Evolutionary conservation across 1,140 invertebrate genomes (phyloP).

Genomic region (Monochamus saltuarius): DNA sequence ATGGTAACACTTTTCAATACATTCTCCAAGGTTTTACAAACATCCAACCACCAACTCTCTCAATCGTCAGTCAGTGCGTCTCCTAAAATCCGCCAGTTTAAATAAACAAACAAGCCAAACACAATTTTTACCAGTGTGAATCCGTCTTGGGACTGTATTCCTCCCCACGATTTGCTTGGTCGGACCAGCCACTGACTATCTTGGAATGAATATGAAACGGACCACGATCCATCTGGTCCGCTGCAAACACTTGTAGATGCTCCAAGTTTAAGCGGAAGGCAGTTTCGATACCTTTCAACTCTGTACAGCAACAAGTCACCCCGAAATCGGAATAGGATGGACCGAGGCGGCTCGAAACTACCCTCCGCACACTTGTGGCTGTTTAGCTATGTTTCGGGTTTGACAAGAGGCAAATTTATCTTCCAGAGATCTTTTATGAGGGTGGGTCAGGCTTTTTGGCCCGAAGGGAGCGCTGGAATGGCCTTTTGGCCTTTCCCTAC

Average conservation of each 20-base stretch:
- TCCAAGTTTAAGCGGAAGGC: constrained; percentile 23
- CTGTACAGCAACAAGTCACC: neutral
- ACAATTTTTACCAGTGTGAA: too few relatives aligned
- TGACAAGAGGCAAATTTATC: constrained; percentile 32
- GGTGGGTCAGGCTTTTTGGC: constrained; percentile 18
- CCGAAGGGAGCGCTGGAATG: constrained; percentile 7
- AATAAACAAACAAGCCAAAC: too few relatives aligned
- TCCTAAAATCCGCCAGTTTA: too few relatives aligned
- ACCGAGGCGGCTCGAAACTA: constrained; percentile 18
- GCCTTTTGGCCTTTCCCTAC: neutral
- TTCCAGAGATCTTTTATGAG: constrained; percentile 27
- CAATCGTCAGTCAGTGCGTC: too few relatives aligned
- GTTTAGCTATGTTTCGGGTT: constrained; percentile 29
- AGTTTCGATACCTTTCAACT: constrained; percentile 20
- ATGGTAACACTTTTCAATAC: too few relatives aligned
- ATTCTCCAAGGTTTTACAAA: too few relatives aligned
- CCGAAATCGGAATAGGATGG: neutral
- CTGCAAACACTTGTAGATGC: constrained; percentile 27
- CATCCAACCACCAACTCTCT: too few relatives aligned
- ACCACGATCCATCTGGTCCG: neutral
- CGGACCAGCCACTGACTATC: too few relatives aligned
- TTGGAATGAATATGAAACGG: constrained; percentile 12
- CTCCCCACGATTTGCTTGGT: too few relatives aligned
- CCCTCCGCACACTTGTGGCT: constrained; percentile 33
- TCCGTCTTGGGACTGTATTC: too few relatives aligned